Evolutionary conservation across 92 coral and sea anemone genomes (phyloP), one percentile per base, ranked within the genome.

Genomic region (Siderastrea siderea): DNA sequence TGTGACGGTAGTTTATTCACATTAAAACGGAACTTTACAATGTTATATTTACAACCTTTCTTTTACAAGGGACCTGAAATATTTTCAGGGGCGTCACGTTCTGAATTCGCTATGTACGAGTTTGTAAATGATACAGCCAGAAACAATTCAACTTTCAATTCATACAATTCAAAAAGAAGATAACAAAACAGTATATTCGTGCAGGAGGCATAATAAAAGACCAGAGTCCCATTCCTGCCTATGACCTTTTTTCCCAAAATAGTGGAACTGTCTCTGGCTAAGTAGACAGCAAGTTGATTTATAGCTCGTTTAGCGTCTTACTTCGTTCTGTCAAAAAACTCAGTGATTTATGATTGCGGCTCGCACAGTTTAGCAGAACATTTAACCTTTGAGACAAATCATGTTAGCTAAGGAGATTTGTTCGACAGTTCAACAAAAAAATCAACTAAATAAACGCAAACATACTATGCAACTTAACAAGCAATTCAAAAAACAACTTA

Each of bases 251-350:
- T 8, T 61, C 57, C 64, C n/a, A 80, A 67, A 80, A 70, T 50
- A 82, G 78, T 47, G 45, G 47, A 57, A 47, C n/a, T 47, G 55
- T 47, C 69, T 55, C 63, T 46, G 66, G 87, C 49, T 74, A 84
- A 84, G 72, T 84, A 63, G 87, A 84, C 87, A 84, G 79, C 46
- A 14, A 13, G 64, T 47, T 84, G 87, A 84, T 84, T 84, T 84
- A 84, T 84, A 64, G 60, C 46, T 83, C 87, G 48, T 83, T 82
- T 82, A 82, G 86, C 68, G 58, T 74, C 78, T 70, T 70, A 69
- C 86, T 60, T 82, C 76, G n/a, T 16, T 57, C 52, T 81, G 77
- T 70, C 77, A 82, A 50, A 70, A 53, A n/a, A n/a, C 75, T 46
- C 69, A 71, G 45, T 84, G 80, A 84, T 84, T 84, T 84, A 84